A percentile compares a stretch with the other conserved stretches of the same genome.
phyloP scores from a whole-genome alignment of 2,888 invertebrate species.

The Sminthurinus aureus region DNA sequence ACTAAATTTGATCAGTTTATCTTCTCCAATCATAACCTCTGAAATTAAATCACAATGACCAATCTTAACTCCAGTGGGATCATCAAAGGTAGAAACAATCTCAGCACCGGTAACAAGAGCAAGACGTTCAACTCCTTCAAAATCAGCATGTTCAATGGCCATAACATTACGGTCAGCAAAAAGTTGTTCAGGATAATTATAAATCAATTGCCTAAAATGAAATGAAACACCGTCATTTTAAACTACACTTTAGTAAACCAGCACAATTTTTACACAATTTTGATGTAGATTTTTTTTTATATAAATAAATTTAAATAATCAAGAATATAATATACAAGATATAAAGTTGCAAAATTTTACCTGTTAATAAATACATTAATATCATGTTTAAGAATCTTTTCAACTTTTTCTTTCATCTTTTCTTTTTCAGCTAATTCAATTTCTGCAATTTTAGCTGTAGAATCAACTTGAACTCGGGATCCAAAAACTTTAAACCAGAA shows the following conservation, averaged over 20 bases:
- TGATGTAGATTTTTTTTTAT: not conserved
- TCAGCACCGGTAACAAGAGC: slow-evolving; percentile 98
- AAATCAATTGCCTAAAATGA: slow-evolving; percentile 85
- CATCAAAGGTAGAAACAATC: slow-evolving; percentile 97
- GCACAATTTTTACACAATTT: not conserved
- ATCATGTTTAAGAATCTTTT: slow-evolving; percentile 91
- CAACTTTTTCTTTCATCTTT: slow-evolving; percentile 99
- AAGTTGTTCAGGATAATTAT: slow-evolving; percentile 99
- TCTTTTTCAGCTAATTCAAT: slow-evolving; percentile 97
- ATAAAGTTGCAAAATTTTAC: slow-evolving; percentile 61
- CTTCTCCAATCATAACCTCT: slow-evolving; percentile 97
- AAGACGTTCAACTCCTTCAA: slow-evolving; percentile 97
- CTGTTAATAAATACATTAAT: slow-evolving; percentile 98
- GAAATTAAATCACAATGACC: slow-evolving; percentile 96
- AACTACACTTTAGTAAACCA: not conserved
- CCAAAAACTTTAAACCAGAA: slow-evolving; percentile 75
- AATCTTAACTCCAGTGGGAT: slow-evolving; percentile 88
- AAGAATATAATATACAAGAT: not conserved
- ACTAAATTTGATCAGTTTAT: slow-evolving; percentile 90
- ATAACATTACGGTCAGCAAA: slow-evolving; percentile 98
- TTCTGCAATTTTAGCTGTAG: slow-evolving; percentile 95
- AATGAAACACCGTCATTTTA: slow-evolving; percentile 26
- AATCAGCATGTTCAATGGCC: slow-evolving; percentile 99
- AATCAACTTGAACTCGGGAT: slow-evolving; percentile 90
- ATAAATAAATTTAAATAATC: not conserved